Conservation (phyloP, 2,888 invertebrate genomes). For the Aethes cnicana region DNA sequence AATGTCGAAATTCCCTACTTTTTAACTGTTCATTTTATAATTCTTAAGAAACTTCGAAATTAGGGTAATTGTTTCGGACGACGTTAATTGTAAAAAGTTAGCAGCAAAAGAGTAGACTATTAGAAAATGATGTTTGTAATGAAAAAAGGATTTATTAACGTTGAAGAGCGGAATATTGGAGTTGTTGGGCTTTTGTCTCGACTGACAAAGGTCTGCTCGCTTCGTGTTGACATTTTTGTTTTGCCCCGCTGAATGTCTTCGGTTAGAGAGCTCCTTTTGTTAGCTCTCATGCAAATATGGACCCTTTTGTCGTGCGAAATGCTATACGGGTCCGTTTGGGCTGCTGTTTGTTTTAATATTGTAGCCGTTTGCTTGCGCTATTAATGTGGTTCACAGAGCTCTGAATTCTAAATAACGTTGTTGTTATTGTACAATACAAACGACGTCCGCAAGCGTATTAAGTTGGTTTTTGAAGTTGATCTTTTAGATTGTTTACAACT, state of each 20-base stretch:
- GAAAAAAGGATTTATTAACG: constrained; percentile 26
- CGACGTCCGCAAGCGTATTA: constrained; percentile 2
- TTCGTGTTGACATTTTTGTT: constrained; percentile 72
- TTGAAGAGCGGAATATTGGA: constrained; percentile 2
- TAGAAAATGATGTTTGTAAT: not conserved
- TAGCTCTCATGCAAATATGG: constrained; percentile 52
- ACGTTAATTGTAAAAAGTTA: constrained; percentile 16
- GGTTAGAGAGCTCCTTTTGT: constrained; percentile 63
- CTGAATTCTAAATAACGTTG: constrained; percentile 21
- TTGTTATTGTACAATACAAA: constrained; percentile 13
- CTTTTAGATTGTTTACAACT: too few species aligned
- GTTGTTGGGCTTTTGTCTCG: constrained; percentile 39
- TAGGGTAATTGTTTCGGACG: constrained; percentile 18
- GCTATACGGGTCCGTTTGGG: constrained; percentile 29
- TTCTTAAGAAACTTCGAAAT: constrained; percentile 12
- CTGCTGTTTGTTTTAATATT: constrained; percentile 28
- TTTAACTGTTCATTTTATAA: not conserved
- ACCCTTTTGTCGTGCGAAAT: constrained; percentile 44
- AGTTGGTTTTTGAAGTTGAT: not conserved
- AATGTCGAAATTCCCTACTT: constrained; percentile 7
- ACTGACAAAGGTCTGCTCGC: constrained; percentile 43
- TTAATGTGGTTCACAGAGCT: constrained; percentile 22
- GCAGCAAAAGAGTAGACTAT: not conserved
- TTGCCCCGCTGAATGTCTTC: constrained; percentile 62
- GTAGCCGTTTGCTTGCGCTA: constrained; percentile 33